Evolutionary conservation across 2,797 vertebrate genomes (phyloP).

Genomic region (Morelia viridis): DNA sequence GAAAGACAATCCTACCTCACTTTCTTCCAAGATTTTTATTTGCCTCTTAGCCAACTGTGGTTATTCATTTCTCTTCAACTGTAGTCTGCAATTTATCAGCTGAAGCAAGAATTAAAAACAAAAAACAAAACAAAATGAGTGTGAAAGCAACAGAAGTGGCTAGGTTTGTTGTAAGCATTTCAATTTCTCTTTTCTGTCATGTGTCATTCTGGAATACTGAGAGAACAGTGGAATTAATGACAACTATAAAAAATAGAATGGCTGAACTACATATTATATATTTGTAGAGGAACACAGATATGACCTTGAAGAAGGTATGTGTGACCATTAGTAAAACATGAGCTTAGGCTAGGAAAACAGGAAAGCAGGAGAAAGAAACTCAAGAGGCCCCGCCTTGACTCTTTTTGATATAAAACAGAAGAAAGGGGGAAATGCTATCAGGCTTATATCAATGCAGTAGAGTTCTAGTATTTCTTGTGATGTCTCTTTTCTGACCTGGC

Average conservation of each 20-base stretch:
- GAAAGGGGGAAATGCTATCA: too few species aligned
- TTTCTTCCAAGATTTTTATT: not conserved
- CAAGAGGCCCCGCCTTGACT: too few species aligned
- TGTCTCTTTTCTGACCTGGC: too few species aligned
- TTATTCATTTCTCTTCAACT: not conserved
- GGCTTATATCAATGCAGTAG: too few species aligned
- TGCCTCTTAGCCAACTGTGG: not conserved
- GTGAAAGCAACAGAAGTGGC: not conserved
- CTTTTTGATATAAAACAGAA: too few species aligned
- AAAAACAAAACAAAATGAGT: constrained; percentile 3
- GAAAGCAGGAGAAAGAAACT: too few species aligned
- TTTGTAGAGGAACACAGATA: too few species aligned
- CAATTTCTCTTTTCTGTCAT: not conserved
- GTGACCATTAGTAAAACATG: too few species aligned
- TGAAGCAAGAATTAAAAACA: not conserved
- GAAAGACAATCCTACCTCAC: not conserved
- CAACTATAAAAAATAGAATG: not conserved
- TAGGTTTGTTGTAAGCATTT: not conserved
- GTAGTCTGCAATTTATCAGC: not conserved
- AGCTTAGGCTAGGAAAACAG: too few species aligned
- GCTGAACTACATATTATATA: not conserved
- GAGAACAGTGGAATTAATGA: not conserved
- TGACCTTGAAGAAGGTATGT: too few species aligned
- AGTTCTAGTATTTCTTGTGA: too few species aligned
- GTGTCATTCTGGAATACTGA: not conserved